phyloP scores from a whole-genome alignment of 2,888 invertebrate genomes.

The Seira ritae region DNA sequence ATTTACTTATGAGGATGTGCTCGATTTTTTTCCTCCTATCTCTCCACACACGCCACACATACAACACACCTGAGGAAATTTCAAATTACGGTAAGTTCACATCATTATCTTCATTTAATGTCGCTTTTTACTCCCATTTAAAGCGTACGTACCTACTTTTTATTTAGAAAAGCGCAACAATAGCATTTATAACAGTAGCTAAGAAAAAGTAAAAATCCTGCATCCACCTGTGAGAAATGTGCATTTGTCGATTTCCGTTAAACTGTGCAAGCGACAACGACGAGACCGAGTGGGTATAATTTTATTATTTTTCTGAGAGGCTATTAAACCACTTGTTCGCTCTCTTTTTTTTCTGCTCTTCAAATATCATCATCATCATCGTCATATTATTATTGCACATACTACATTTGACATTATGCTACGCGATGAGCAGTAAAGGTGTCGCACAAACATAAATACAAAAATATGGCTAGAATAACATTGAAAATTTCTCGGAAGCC shows the following conservation, averaged over 20 bases:
- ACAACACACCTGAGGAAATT: not conserved
- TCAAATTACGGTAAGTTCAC: not conserved
- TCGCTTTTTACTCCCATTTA: not conserved
- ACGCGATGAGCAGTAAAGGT: not conserved
- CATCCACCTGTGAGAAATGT: not conserved
- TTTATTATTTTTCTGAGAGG: not conserved
- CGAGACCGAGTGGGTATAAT: too few relatives aligned
- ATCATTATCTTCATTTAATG: not conserved
- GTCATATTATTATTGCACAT: not conserved
- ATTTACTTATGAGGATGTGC: conserved; percentile 52
- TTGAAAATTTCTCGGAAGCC: not conserved
- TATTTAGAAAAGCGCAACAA: not conserved
- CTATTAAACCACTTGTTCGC: conserved; percentile 58
- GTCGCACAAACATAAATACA: conserved; percentile 29
- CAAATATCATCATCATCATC: conserved; percentile 13
- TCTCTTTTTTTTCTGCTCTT: conserved; percentile 30
- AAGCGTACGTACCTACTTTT: not conserved
- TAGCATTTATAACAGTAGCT: not conserved
- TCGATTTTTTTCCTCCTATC: conserved; percentile 14
- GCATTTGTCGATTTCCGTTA: conserved; percentile 32
- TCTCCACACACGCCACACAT: too few relatives aligned
- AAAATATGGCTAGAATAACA: not conserved
- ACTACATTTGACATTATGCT: too few relatives aligned
- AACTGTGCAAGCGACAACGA: conserved; percentile 37
- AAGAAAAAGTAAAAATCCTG: not conserved